These are phyloP conservation scores for Lymantria dispar DNA, from an alignment of 2,888 invertebrate genomes.

Conservation along the genomic window DNA sequence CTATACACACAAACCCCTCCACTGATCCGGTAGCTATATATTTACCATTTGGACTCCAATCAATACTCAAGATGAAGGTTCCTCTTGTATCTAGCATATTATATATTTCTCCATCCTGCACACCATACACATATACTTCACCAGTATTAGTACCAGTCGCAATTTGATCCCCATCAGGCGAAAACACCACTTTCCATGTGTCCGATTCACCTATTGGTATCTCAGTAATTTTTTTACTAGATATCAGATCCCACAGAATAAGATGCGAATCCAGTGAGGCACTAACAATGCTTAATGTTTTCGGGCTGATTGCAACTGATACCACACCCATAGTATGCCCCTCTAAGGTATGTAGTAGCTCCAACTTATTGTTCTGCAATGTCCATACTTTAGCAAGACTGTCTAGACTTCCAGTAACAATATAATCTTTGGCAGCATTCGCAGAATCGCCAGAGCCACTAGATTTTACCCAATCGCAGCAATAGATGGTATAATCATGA, in stretches of 20 bases:
- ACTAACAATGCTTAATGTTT: slow-evolving; percentile 95
- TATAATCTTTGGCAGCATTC: slow-evolving; percentile 83
- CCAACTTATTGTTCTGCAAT: slow-evolving; percentile 85
- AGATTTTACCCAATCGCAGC: slow-evolving; percentile 92
- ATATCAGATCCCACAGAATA: slow-evolving; percentile 93
- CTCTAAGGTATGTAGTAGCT: slow-evolving; percentile 88
- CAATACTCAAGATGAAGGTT: slow-evolving; percentile 95
- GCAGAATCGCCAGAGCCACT: slow-evolving; percentile 70
- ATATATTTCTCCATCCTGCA: slow-evolving; percentile 91
- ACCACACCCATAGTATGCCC: slow-evolving; percentile 96
- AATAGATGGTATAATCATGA: slow-evolving; percentile 96
- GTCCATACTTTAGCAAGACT: slow-evolving; percentile 95
- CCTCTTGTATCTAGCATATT: slow-evolving; percentile 95
- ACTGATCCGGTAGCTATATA: slow-evolving; percentile 96
- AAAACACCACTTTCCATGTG: slow-evolving; percentile 96
- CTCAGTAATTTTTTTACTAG: slow-evolving; percentile 90
- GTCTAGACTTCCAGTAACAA: slow-evolving; percentile 96
- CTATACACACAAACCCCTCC: slow-evolving; percentile 96
- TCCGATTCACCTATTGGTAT: slow-evolving; percentile 94
- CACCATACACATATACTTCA: slow-evolving; percentile 93
- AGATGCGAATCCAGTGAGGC: slow-evolving; percentile 96
- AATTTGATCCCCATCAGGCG: slow-evolving; percentile 93
- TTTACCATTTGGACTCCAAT: slow-evolving; percentile 96
- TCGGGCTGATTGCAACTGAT: slow-evolving; percentile 94
- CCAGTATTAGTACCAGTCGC: slow-evolving; percentile 96